A percentile compares a stretch with the other conserved stretches of the same genome.
Conservation (phyloP, 1,140 invertebrate genomes). For the Contarinia nasturtii region DNA sequence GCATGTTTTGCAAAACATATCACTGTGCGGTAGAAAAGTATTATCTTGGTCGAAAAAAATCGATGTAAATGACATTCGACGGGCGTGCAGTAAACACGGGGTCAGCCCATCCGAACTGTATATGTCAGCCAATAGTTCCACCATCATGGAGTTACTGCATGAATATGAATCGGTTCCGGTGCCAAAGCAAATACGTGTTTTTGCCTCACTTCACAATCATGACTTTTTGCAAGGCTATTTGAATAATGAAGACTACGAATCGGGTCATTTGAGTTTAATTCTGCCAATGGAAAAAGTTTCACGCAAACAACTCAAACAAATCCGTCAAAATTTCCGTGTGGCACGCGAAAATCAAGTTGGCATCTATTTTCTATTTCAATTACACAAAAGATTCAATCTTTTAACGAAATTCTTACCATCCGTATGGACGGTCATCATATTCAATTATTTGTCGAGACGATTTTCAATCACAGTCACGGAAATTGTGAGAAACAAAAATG, state of each 20-base stretch:
- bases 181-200: conserved; percentile 23
- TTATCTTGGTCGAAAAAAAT: conserved; percentile 40
- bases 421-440: conserved; percentile 38
- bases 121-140: not conserved
- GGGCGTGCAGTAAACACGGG: not conserved
- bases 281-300: conserved; percentile 20
- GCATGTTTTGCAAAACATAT: conserved; percentile 43
- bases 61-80: not conserved
- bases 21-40: conserved; percentile 55
- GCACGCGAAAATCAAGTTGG: conserved; percentile 40
- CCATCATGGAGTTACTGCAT: not conserved
- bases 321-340: conserved; percentile 35
- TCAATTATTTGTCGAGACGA: conserved; percentile 49
- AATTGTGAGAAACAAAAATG: conserved; percentile 27
- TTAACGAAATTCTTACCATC: conserved; percentile 46
- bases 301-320: conserved; percentile 23
- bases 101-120: not conserved
- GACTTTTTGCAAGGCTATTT: conserved; percentile 14
- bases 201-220: conserved; percentile 24
- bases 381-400: conserved; percentile 42
- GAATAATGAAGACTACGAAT: conserved; percentile 5
- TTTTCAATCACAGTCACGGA: conserved; percentile 55
- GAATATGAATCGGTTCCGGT: conserved; percentile 5
- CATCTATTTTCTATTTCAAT: conserved; percentile 43
- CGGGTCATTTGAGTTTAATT: conserved; percentile 25